Percentiles rank a stretch among this genome's conserved stretches.
Evolutionary conservation across 2,797 vertebrate genomes (phyloP).

Genomic region (Macroramphosus scolopax): DNA sequence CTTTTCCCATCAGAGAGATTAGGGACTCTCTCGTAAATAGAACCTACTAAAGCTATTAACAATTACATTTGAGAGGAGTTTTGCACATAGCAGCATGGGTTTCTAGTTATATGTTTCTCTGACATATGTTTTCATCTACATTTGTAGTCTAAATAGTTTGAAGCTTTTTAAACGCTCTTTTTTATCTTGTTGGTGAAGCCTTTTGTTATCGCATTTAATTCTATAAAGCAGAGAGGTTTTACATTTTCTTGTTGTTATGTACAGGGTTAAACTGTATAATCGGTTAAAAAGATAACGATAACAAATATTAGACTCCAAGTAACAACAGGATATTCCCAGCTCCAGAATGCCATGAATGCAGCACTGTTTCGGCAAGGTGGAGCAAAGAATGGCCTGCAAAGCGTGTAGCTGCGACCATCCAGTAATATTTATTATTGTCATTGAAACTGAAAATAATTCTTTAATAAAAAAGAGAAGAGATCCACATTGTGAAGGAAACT

Average conservation of each 20-base stretch:
- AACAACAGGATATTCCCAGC: conserved; percentile 40
- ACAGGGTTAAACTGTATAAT: too few species aligned
- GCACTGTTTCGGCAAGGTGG: conserved; percentile 40
- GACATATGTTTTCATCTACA: conserved; percentile 18
- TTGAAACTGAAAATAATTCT: neutral
- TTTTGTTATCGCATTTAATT: neutral
- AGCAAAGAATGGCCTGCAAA: conserved; percentile 13
- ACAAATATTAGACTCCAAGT: conserved; percentile 7
- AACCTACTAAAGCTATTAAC: conserved; percentile 7
- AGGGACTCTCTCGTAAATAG: too few species aligned
- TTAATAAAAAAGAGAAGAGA: too few species aligned
- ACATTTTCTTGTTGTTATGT: too few species aligned
- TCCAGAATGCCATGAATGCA: conserved; percentile 59
- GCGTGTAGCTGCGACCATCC: conserved; percentile 8
- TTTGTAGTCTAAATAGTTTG: conserved; percentile 46
- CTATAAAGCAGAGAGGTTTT: neutral
- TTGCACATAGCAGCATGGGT: too few species aligned
- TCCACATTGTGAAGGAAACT: too few species aligned
- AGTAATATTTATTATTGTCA: conserved; percentile 5
- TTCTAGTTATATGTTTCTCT: too few species aligned
- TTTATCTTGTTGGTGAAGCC: conserved; percentile 1
- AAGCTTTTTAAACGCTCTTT: conserved; percentile 20
- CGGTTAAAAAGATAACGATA: neutral
- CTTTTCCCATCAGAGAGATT: neutral
- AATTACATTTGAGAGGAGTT: too few species aligned